phyloP scores from a whole-genome alignment of 2,797 vertebrate genomes.

The Phyllotis vaccarum region DNA sequence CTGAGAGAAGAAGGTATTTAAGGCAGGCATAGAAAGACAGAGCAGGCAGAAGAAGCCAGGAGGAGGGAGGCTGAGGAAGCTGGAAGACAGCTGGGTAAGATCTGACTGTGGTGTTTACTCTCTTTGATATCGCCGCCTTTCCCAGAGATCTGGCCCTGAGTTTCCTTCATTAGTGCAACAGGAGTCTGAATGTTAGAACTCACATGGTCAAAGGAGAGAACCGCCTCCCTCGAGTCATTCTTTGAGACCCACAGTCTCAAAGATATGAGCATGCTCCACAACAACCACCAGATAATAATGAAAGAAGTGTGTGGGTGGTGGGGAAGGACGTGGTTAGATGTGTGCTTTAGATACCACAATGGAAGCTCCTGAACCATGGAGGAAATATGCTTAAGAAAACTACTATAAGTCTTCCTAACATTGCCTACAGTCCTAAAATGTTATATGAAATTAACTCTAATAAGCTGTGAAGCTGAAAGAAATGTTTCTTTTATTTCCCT shows the following conservation, averaged over 20 bases:
- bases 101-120: too few relatives aligned
- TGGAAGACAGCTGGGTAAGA: too few relatives aligned
- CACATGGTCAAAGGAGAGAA: background rate
- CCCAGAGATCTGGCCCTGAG: too few relatives aligned
- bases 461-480: background rate
- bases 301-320: background rate
- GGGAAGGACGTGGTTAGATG: background rate
- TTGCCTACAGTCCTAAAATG: background rate
- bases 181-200: background rate
- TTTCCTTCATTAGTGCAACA: too few relatives aligned
- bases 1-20: too few relatives aligned
- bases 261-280: background rate
- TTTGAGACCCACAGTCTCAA: background rate
- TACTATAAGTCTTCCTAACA: background rate
- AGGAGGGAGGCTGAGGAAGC: too few relatives aligned
- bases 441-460: background rate
- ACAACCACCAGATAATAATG: background rate
- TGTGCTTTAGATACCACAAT: background rate
- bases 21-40: too few relatives aligned
- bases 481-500: background rate
- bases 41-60: too few relatives aligned
- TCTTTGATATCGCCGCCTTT: too few relatives aligned
- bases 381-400: background rate
- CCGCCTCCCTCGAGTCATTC: background rate
- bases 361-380: background rate